Base-by-base conservation (phyloP, 64 coral and sea anemone genomes). In the Montipora cactus region DNA sequence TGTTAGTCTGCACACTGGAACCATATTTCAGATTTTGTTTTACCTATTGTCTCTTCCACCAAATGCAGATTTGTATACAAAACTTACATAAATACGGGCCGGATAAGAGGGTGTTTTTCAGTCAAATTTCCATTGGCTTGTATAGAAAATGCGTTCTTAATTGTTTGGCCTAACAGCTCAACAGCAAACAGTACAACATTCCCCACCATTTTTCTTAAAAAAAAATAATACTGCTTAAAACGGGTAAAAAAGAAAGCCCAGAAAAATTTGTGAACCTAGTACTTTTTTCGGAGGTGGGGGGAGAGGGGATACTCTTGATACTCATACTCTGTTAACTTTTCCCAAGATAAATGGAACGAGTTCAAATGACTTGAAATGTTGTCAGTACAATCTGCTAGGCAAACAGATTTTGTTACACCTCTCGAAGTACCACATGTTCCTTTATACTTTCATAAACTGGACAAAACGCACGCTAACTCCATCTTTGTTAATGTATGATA, bases 141-240 rank as follows among this genome's bases (percentile, higher is more conserved):
- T 18, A 15, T 15, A 70, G 1, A 0, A 70, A 70, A 70, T 70
- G 67, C 67, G 67, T 70, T 70, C 67, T 70, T 70, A 10, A 70
- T 70, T 70, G 14, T 70, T 70, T 70, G 67, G 67, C 67, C 67
- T 70, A 70, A 70, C 67, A 70, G 67, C 67, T 70, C 67, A 70
- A 70, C 67, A 70, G 67, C 16, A 18, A 70, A 70, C 67, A 55
- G 6, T 14, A 70, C 67, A 70, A 70, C 16, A 13, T 70, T 70
- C 14, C 67, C 67, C 16, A 70, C 67, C 16, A 10, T 70, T 70
- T 70, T 70, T 70, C 9, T 14, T 70, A 18, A 70, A 25, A 25
- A 25, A 25, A 25, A 25, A n/a, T n/a, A n/a, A n/a, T 25, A 25
- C 23, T 25, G 23, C 23, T 25, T 25, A 25, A 25, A 25, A 25